A percentile compares a stretch with the other conserved stretches of the same genome.
These are phyloP conservation scores for Ammospiza maritima DNA, from an alignment of 2,797 vertebrate species.

Conservation along the genomic window DNA sequence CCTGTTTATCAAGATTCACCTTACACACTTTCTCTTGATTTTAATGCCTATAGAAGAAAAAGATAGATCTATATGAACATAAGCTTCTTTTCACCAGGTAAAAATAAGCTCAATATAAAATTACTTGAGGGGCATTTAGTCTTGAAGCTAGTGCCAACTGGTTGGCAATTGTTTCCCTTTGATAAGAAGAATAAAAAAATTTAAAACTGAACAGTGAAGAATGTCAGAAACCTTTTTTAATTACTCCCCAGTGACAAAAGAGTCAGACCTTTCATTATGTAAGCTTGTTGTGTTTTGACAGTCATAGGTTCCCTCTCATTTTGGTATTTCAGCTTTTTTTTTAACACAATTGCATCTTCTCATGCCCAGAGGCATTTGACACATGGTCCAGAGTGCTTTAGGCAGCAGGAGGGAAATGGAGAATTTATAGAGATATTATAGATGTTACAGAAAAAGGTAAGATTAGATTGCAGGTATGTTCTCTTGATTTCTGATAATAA, in stretches of 20 bases:
- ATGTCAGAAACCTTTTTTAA: background rate
- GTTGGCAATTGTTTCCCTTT: background rate
- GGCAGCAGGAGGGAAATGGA: background rate
- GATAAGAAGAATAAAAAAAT: background rate
- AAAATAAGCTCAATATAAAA: background rate
- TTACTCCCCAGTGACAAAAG: background rate
- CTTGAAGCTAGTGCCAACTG: background rate
- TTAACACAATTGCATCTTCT: background rate
- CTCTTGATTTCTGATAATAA: background rate
- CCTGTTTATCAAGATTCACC: background rate
- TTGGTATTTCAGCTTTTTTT: background rate
- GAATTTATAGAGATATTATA: background rate
- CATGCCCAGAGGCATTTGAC: background rate
- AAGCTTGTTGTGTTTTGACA: background rate
- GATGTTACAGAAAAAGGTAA: background rate
- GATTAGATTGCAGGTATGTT: background rate
- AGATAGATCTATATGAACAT: background rate
- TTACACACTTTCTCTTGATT: background rate
- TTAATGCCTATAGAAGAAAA: background rate
- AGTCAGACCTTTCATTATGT: background rate
- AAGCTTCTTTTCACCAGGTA: background rate
- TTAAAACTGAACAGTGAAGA: background rate
- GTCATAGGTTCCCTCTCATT: background rate
- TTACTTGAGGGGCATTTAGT: background rate
- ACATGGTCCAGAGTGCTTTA: background rate